Evolutionary conservation across 2,797 vertebrate species (phyloP).

Genomic region (Sebastes trivittatus): DNA sequence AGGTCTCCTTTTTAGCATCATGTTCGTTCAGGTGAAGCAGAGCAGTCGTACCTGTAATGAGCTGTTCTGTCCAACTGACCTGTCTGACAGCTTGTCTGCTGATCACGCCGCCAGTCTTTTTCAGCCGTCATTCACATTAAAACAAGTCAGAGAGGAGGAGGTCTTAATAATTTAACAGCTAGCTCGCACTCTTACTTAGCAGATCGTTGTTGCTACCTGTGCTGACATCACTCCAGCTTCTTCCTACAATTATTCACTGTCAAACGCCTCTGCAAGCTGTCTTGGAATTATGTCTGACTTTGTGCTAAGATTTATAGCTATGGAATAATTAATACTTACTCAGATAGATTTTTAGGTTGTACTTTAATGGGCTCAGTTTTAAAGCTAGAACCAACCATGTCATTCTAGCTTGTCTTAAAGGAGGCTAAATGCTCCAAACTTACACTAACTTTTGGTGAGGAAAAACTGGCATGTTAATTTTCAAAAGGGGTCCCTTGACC

Average conservation of each 20-base stretch:
- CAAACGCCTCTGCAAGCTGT: not conserved
- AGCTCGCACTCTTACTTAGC: not conserved
- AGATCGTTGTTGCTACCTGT: not conserved
- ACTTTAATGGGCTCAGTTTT: too few species aligned
- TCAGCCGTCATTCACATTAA: conserved; percentile 2
- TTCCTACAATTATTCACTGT: not conserved
- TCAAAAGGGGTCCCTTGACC: too few species aligned
- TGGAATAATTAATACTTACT: not conserved
- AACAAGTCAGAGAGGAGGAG: not conserved
- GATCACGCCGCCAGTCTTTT: not conserved
- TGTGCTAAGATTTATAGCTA: not conserved
- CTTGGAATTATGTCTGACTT: not conserved
- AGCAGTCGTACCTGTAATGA: conserved; percentile 8
- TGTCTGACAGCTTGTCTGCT: conserved; percentile 8
- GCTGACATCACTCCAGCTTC: not conserved
- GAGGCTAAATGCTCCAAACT: too few species aligned
- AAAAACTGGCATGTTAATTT: too few species aligned
- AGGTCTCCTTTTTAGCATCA: not conserved
- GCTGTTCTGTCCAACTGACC: not conserved
- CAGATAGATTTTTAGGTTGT: not conserved
- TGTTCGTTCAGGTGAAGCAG: not conserved
- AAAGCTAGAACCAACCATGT: too few species aligned
- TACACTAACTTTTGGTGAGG: too few species aligned
- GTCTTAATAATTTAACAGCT: conserved; percentile 3
- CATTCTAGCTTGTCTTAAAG: too few species aligned